Evolutionary conservation across 1,140 invertebrate genomes (phyloP), one percentile per base, ranked within the genome.

Genomic region (Drosophila ananassae): DNA sequence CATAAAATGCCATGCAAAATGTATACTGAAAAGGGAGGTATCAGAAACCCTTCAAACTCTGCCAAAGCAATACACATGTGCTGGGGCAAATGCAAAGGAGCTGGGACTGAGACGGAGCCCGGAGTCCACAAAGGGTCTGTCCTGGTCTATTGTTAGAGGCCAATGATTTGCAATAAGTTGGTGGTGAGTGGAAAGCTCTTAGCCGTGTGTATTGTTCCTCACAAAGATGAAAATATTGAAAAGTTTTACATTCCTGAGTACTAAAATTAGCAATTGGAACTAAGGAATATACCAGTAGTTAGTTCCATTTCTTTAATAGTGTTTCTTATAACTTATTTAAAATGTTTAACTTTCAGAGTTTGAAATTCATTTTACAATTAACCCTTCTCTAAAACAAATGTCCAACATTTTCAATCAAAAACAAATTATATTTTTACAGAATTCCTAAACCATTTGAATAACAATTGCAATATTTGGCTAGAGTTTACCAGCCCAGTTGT

Each of bases 401-500:
- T 3, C 25, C 3, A 12, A 37, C 34, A 34, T n/a, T n/a, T 10
- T 12, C 25, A 54, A 10, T 22, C 6, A 34, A 28, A 41, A 62
- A 62, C 21, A 54, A 44, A 37, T 10, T 37, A 37, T 37, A 37
- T 37, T 37, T 37, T n/a, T 37, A 37, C 1, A 37, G 25, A 28
- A 48, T 10, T 28, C 13, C 10, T 62, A 50, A 21, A 13, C 17
- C 3, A 64, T 48, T 21, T 24, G 34, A 21, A 17, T 39, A 50
- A 41, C 34, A 39, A 51, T n/a, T 44, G 21, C 8, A 39, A 17
- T 9, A 46, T 0, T 10, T 13, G n/a, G 7, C n/a, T 17, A 28
- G 34, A 24, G 30, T 25, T 71, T 63, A 85, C 81, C 82, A 85
- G 13, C 55, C 52, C 48, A 89, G 52, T 50, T 82, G 82, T 68